These are phyloP conservation scores for Diorhabda elongata DNA, from an alignment of 1,140 invertebrate genomes.

Conservation along the genomic window DNA sequence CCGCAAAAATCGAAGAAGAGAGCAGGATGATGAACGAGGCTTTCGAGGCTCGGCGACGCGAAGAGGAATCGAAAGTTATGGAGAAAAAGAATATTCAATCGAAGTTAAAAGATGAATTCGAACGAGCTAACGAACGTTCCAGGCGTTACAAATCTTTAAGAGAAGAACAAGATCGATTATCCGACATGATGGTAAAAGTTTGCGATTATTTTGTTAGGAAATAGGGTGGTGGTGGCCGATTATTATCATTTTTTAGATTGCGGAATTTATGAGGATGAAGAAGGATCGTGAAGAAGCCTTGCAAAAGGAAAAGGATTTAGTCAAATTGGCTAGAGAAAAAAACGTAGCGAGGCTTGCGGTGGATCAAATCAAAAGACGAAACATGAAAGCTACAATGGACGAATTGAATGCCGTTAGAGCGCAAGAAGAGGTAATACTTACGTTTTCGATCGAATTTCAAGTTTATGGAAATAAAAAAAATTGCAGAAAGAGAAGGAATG, in stretches of 20 bases:
- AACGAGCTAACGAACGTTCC: conserved; percentile 55
- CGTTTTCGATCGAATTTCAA: not conserved
- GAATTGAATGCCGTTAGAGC: conserved; percentile 46
- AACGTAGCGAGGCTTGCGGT: conserved; percentile 50
- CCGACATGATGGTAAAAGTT: conserved; percentile 52
- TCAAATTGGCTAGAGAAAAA: conserved; percentile 50
- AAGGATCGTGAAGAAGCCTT: conserved; percentile 53
- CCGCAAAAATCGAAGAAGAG: conserved; percentile 62
- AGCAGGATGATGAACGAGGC: conserved; percentile 57
- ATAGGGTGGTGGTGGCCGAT: conserved; percentile 18
- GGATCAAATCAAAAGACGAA: conserved; percentile 46
- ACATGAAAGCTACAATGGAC: conserved; percentile 44
- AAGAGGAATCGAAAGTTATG: conserved; percentile 50
- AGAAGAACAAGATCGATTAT: conserved; percentile 56
- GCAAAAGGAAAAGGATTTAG: conserved; percentile 52
- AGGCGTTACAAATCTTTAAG: conserved; percentile 54
- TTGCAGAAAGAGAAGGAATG: conserved; percentile 46
- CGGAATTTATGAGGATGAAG: conserved; percentile 58
- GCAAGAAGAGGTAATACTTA: conserved; percentile 45
- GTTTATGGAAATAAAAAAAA: not conserved
- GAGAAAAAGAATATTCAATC: conserved; percentile 46
- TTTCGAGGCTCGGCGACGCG: conserved; percentile 52
- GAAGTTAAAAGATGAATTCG: conserved; percentile 53
- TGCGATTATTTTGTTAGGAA: not conserved
- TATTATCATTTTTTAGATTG: conserved; percentile 45